Evolutionary conservation across 1,140 invertebrate species (phyloP), one percentile per base, ranked within the genome.

Genomic region (Platyscapa corneri): DNA sequence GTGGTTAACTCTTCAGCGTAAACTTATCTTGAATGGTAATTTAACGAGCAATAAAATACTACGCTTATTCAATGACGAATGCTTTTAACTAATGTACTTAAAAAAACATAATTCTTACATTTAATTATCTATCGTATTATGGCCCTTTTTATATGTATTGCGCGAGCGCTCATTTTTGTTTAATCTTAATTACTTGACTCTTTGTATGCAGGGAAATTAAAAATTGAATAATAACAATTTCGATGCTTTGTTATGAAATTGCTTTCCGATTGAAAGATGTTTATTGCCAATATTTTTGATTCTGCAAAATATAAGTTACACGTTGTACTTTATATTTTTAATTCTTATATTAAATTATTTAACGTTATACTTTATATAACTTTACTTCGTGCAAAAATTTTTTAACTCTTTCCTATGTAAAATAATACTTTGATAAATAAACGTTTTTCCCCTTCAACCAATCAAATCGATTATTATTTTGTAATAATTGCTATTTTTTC

Each of bases 81-180:
- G 23, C 37, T 39, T 42, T 42, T n/a, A 16, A 37, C 7, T 16
- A n/a, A 74, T 42, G 23, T 42, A 42, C 37, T 74, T 74, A 3
- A 42, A 74, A 72, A 74, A 74, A 27, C 34, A 42, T n/a, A 34
- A n/a, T 74, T 74, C 70, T 42, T 74, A 74, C 20, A 42, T 74
- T 74, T 74, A 74, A 74, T 74, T 74, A 74, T 74, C 70, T 42
- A n/a, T 16, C 6, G 37, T 37, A 74, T 74, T 74, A 74, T n/a
- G 34, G n/a, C 14, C 37, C 37, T 42, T 42, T 74, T 74, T 74
- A 42, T 74, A n/a, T 16, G 20, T 6, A 70, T 3, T 70, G n/a
- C 32, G 30, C 6, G 16, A 32, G 67, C 16, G 1, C 34, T 70
- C 18, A 6, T 14, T 70, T 70, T 70, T 70, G 18, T 42, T 42